Evolutionary conservation across 2,113 vertebrate genomes (phyloP).

Genomic region (Pachypanchax playfairii): DNA sequence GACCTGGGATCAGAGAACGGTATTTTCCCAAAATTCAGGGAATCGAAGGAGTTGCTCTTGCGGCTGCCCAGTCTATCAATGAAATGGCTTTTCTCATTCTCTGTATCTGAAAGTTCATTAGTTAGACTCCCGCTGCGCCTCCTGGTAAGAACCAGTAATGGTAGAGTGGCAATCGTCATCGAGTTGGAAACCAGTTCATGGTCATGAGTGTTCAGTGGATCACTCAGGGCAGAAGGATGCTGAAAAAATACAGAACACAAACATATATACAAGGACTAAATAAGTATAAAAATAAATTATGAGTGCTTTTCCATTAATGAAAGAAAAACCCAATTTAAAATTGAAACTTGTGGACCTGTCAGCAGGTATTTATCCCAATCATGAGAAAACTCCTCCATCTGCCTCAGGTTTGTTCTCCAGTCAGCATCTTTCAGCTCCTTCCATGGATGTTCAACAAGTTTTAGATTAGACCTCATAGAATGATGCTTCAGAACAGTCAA

Average conservation of each 20-base stretch:
- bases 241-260: conserved; percentile 24
- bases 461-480: too few species aligned
- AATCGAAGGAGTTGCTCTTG: conserved; percentile 56
- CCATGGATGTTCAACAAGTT: too few species aligned
- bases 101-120: conserved; percentile 22
- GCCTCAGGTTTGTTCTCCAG: too few species aligned
- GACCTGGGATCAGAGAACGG: neutral
- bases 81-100: neutral
- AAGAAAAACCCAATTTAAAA: too few species aligned
- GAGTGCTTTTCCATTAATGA: too few species aligned
- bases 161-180: conserved; percentile 62
- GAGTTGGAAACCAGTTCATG: conserved; percentile 65
- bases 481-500: too few species aligned
- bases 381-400: too few species aligned
- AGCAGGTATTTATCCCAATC: too few species aligned
- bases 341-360: too few species aligned
- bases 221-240: conserved; percentile 39
- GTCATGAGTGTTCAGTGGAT: conserved; percentile 54
- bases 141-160: conserved; percentile 63
- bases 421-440: too few species aligned
- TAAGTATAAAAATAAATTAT: neutral
- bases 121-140: conserved; percentile 61
- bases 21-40: conserved; percentile 31
- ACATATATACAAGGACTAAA: neutral
- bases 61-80: neutral